Conservation (phyloP, 2,113 vertebrate genomes). For the Alexandromys fortis region DNA sequence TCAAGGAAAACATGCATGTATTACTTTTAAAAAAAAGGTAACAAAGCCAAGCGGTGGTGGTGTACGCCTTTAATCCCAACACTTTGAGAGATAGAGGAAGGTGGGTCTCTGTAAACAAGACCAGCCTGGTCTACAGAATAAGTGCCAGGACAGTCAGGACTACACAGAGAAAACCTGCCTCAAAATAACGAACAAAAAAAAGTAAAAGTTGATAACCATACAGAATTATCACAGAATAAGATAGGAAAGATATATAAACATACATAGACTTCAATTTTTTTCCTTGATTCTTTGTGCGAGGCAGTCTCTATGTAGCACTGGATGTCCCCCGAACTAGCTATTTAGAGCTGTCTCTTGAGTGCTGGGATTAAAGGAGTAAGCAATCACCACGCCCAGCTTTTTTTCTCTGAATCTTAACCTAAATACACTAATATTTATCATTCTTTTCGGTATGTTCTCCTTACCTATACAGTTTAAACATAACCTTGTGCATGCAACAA, state of each 20-base stretch:
- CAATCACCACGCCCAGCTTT: background rate
- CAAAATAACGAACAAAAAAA: too few species aligned
- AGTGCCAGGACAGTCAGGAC: background rate
- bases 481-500: background rate
- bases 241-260: background rate
- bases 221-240: background rate
- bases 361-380: background rate
- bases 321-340: background rate
- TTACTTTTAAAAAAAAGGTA: slow-evolving; percentile 1
- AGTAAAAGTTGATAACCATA: background rate
- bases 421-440: background rate
- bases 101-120: background rate
- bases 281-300: background rate
- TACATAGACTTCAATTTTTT: background rate
- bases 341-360: background rate
- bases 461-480: background rate
- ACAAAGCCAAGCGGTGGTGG: background rate
- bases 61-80: background rate
- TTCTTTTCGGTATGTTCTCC: background rate
- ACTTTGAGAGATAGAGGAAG: background rate
- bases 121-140: background rate
- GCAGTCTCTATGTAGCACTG: background rate
- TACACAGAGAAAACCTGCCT: background rate
- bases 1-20: background rate
- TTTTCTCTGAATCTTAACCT: background rate